phyloP scores from a whole-genome alignment of 2,797 vertebrate species.

The Anguilla obscura region DNA sequence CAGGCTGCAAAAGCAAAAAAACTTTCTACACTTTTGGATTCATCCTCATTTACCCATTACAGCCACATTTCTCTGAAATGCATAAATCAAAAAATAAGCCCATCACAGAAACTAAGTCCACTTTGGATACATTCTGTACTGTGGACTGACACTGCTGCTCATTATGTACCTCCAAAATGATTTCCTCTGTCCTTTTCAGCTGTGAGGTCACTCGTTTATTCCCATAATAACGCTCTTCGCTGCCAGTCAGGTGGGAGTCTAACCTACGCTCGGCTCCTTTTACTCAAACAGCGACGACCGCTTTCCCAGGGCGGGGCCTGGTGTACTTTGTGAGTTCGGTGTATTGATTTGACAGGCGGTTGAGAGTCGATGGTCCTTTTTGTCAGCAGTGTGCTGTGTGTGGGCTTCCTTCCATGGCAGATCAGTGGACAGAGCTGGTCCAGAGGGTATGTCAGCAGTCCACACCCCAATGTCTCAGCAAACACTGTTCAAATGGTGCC shows the following conservation, averaged over 20 bases:
- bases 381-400: background rate
- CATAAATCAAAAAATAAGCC: background rate
- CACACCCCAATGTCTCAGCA: background rate
- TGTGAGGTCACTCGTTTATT: background rate
- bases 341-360: background rate
- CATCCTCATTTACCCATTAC: background rate
- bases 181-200: background rate
- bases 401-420: background rate
- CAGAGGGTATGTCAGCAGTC: background rate
- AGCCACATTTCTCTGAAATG: background rate
- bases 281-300: background rate
- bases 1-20: background rate
- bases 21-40: background rate
- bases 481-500: background rate
- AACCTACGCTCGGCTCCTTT: background rate
- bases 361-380: background rate
- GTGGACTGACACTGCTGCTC: background rate
- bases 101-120: background rate
- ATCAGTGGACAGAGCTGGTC: background rate
- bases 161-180: background rate
- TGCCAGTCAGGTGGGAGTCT: background rate
- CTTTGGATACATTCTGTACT: background rate
- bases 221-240: background rate
- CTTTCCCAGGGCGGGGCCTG: background rate
- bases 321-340: background rate